phyloP scores from a whole-genome alignment of 2,797 vertebrate genomes.

The Pseudomugil tenellus region DNA sequence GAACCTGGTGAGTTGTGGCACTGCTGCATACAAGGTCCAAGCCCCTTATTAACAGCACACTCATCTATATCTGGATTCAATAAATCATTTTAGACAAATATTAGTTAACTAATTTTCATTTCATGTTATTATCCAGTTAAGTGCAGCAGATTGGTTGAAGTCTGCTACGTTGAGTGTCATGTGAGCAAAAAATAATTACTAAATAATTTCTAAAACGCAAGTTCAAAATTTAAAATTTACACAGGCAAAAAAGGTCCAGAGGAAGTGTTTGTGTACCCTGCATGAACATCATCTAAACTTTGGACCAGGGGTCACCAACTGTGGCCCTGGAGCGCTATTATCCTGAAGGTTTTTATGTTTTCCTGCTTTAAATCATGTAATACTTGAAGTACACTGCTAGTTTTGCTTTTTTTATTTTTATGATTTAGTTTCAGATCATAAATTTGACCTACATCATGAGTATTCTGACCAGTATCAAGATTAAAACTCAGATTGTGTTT shows the following conservation, averaged over 20 bases:
- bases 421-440: too few relatives aligned
- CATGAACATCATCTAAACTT: background rate
- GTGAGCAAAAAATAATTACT: background rate
- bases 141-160: background rate
- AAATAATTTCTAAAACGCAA: background rate
- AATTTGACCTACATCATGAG: too few relatives aligned
- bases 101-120: too few relatives aligned
- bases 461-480: too few relatives aligned
- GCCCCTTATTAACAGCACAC: conserved; percentile 62
- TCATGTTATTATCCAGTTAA: background rate
- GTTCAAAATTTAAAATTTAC: background rate
- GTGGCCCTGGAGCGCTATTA: too few relatives aligned
- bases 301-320: too few relatives aligned
- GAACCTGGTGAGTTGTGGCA: conserved; percentile 71
- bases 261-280: background rate
- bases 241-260: background rate
- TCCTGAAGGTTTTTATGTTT: too few relatives aligned
- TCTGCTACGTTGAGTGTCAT: background rate
- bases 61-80: conserved; percentile 63
- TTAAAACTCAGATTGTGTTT: too few relatives aligned
- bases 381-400: too few relatives aligned
- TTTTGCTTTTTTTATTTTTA: too few relatives aligned
- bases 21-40: conserved; percentile 53
- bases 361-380: too few relatives aligned
- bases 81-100: background rate